Evolutionary conservation across 1,140 invertebrate species (phyloP), one percentile per base, ranked within the genome.

Genomic region (Lepidurus packardi): DNA sequence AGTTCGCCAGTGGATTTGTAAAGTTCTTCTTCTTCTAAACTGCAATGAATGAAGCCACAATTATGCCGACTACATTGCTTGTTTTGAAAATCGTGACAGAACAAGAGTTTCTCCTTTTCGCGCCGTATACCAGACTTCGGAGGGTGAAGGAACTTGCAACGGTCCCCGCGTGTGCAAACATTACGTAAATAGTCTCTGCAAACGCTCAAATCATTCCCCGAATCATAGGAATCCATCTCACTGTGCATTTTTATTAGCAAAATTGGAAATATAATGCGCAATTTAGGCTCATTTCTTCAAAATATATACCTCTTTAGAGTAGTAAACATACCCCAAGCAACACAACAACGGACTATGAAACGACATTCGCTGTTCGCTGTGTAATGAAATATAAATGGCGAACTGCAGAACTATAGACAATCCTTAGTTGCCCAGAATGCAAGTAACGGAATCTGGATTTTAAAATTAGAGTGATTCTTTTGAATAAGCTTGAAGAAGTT

Each of bases 71-170:
- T 86, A 82, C 91, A 92, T 77, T 88, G 87, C 13, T 88, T 90
- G 84, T 94, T 94, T 84, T 94, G 93, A 85, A 88, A 94, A 83
- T 95, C 93, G 83, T 94, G 92, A 83, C 93, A 95, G 83, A 95
- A 94, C n/a, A 89, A 86, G n/a, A 89, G 79, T 83, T 86, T 79
- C 41, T 73, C 43, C 74, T 74, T 21, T 53, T 45, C 25, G 6
- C 34, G 41, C 53, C 21, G 44, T 41, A 21, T 25, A 74, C 43
- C 77, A 75, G 77, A 81, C 81, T 73, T 85, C 86, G 81, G 84
- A 79, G 88, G 88, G 82, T 93, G 92, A 41, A 89, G 86, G 82
- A 89, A 93, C 81, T 92, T 92, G 85, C 94, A 95, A 53, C 89
- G 89, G 81, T 90, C 91, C 10, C 92, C 92, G 13, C 93, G 86